Percentiles rank a stretch among this genome's conserved stretches.
phyloP scores from a whole-genome alignment of 2,797 vertebrate genomes.

The Sebastiscus albofasciatus region DNA sequence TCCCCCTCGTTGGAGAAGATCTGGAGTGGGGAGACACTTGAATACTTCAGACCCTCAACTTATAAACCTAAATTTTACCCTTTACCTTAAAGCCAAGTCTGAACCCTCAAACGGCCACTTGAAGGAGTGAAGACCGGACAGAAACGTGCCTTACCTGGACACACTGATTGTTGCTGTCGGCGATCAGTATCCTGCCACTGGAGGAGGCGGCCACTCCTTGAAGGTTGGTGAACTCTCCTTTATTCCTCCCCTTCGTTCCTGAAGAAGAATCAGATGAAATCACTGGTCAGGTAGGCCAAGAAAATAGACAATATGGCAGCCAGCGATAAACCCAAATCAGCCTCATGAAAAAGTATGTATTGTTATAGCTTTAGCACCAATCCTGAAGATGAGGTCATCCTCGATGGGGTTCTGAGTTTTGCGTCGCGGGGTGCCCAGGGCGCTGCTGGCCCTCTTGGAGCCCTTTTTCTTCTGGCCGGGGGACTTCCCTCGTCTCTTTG shows the following conservation, averaged over 20 bases:
- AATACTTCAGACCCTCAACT: not conserved
- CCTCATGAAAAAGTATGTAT: not conserved
- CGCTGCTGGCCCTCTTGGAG: conserved; percentile 93
- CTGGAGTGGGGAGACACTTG: conserved; percentile 65
- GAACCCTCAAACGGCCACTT: not conserved
- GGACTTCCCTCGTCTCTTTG: conserved; percentile 94
- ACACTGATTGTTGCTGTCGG: conserved; percentile 99
- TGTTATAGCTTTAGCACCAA: conserved; percentile 80
- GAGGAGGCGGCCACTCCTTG: conserved; percentile 95
- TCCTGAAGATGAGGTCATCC: conserved; percentile 95
- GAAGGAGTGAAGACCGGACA: rapidly evolving
- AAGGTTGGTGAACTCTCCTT: conserved; percentile 99
- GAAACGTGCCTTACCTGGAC: conserved; percentile 87
- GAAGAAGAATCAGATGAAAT: not conserved
- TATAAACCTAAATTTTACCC: not conserved
- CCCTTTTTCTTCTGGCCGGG: conserved; percentile 94
- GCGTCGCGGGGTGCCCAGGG: conserved; percentile 94
- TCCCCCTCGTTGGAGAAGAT: conserved; percentile 97
- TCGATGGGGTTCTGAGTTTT: conserved; percentile 96
- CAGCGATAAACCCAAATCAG: not conserved
- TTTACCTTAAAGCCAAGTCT: not conserved
- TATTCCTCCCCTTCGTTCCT: conserved; percentile 99
- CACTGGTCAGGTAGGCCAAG: too few relatives aligned
- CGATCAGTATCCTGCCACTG: conserved; percentile 92
- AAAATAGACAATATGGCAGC: not conserved